phyloP scores from a whole-genome alignment of 2,113 vertebrate species.

The Todiramphus saurophagus region DNA sequence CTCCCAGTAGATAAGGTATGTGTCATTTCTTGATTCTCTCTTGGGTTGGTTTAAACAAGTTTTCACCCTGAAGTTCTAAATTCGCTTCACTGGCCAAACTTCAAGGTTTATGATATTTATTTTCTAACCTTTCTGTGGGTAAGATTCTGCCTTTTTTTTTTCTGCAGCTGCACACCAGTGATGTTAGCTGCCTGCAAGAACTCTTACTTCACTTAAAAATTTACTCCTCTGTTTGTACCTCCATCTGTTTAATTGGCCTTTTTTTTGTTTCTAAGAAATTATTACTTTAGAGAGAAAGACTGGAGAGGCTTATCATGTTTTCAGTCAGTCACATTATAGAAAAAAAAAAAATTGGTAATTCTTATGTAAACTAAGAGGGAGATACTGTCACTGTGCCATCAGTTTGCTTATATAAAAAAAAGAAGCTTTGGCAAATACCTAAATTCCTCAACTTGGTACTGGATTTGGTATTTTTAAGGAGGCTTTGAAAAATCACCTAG shows the following conservation, averaged over 20 bases:
- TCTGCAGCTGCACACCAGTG: neutral
- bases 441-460: neutral
- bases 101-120: neutral
- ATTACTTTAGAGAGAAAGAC: neutral
- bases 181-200: neutral
- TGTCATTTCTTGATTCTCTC: slow-evolving; percentile 18
- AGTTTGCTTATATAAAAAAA: neutral
- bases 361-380: neutral
- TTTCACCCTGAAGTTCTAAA: neutral
- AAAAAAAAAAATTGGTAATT: neutral
- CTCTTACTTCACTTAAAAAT: neutral
- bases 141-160: neutral
- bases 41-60: neutral
- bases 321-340: neutral
- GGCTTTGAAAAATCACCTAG: neutral
- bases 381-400: neutral
- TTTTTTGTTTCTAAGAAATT: neutral
- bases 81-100: neutral
- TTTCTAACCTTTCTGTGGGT: neutral
- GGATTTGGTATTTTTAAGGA: neutral
- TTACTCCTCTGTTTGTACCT: neutral
- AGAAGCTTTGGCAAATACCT: neutral
- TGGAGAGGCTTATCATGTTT: neutral
- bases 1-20: slow-evolving; percentile 84
- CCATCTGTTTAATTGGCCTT: neutral